phyloP scores from a whole-genome alignment of 2,113 vertebrate genomes.

The Sinosuthora webbiana region DNA sequence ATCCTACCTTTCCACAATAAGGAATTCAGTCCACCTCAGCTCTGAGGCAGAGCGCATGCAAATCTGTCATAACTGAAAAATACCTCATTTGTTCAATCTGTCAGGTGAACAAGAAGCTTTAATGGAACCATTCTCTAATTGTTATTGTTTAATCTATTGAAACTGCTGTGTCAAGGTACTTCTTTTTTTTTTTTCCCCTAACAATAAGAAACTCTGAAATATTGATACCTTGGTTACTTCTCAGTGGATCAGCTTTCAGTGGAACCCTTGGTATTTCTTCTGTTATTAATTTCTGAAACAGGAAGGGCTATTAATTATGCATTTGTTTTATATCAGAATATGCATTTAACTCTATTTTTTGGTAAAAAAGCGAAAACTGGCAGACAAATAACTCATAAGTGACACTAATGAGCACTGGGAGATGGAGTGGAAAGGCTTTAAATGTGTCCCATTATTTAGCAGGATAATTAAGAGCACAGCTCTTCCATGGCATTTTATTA shows the following conservation, averaged over 20 bases:
- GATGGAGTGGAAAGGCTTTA: conserved; percentile 75
- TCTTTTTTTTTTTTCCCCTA: background rate
- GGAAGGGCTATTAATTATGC: conserved; percentile 47
- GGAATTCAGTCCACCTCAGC: background rate
- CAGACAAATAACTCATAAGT: conserved; percentile 74
- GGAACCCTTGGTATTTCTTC: background rate
- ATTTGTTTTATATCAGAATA: conserved; percentile 54
- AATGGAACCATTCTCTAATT: background rate
- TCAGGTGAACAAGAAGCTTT: background rate
- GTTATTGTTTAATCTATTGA: background rate
- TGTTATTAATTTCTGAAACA: conserved; percentile 27
- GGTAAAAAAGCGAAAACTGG: conserved; percentile 53
- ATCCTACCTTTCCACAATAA: background rate
- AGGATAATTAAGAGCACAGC: conserved; percentile 74
- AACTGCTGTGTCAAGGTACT: background rate
- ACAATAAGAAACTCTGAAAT: background rate
- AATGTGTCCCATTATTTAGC: conserved; percentile 76
- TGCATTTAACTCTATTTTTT: conserved; percentile 36
- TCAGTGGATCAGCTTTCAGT: background rate
- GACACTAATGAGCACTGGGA: conserved; percentile 73
- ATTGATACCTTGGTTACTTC: background rate
- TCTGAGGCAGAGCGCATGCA: background rate
- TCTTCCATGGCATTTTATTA: conserved; percentile 72
- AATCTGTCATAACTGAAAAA: background rate
- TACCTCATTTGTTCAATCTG: background rate